Evolutionary conservation across 2,888 invertebrate species (phyloP).

Genomic region (Pilophorus perplexus): DNA sequence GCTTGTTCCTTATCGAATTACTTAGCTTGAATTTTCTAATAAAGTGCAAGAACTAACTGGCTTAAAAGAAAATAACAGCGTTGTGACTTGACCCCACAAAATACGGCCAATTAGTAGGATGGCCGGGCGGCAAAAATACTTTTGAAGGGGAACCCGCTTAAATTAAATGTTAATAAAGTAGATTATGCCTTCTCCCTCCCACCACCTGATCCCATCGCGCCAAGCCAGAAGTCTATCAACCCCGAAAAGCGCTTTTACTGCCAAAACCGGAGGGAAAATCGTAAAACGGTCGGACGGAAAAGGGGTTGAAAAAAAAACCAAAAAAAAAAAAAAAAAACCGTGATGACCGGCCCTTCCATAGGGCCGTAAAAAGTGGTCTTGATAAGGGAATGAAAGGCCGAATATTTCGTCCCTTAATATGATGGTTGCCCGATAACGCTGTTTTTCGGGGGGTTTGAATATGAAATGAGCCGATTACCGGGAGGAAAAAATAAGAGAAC

Average conservation of each 20-base stretch:
- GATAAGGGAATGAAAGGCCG: slow-evolving; percentile 30
- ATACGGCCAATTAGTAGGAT: slow-evolving; percentile 26
- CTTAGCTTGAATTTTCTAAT: too few species aligned
- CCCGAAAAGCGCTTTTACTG: slow-evolving; percentile 26
- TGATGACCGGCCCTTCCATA: neutral
- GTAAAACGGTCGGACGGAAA: slow-evolving; percentile 14
- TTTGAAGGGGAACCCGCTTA: neutral
- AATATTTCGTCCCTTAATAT: slow-evolving; percentile 25
- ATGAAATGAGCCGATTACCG: slow-evolving; percentile 30
- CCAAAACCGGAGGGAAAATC: slow-evolving; percentile 10
- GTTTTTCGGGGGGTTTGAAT: slow-evolving; percentile 27
- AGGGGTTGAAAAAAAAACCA: too few species aligned
- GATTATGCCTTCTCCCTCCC: neutral
- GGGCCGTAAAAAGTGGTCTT: slow-evolving; percentile 20
- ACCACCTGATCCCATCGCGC: neutral
- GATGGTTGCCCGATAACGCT: slow-evolving; percentile 16
- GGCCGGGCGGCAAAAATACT: neutral
- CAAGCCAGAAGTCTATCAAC: slow-evolving; percentile 17
- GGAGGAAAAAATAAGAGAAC: neutral
- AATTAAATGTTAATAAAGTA: slow-evolving; percentile 30
- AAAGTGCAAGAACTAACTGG: too few species aligned
- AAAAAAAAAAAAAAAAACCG: neutral
- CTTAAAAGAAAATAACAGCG: too few species aligned
- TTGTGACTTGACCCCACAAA: slow-evolving; percentile 2
- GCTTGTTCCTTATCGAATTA: too few species aligned